Conservation (phyloP, 64 coral and sea anemone genomes). For the Montipora foliosa region DNA sequence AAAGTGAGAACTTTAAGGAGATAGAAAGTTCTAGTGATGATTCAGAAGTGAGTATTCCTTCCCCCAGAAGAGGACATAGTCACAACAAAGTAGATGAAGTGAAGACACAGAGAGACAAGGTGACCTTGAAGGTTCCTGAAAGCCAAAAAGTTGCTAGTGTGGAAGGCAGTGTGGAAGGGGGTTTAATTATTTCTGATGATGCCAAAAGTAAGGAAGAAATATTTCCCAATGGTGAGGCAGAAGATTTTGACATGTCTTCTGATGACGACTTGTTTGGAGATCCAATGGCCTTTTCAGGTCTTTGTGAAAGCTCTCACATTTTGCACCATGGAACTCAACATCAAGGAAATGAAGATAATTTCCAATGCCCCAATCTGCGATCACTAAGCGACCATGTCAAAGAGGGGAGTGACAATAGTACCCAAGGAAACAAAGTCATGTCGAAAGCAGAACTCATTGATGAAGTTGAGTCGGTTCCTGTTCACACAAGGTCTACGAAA, state of each 20-base stretch:
- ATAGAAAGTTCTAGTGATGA: neutral
- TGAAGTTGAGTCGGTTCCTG: neutral
- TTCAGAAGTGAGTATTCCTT: neutral
- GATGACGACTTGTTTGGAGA: conserved; percentile 51
- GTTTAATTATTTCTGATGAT: neutral
- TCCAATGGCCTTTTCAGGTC: neutral
- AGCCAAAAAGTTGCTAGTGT: neutral
- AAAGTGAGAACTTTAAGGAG: neutral
- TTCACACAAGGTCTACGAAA: neutral
- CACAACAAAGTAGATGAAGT: neutral
- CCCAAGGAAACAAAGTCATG: neutral
- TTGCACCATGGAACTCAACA: neutral
- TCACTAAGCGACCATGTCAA: neutral
- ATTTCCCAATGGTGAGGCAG: neutral
- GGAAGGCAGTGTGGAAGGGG: neutral
- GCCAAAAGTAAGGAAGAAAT: too few species aligned
- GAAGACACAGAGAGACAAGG: neutral
- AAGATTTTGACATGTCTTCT: conserved; percentile 22
- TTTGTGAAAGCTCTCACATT: neutral
- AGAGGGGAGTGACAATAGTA: neutral
- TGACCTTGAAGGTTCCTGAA: neutral
- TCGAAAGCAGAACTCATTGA: neutral
- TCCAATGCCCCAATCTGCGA: neutral
- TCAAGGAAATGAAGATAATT: neutral
- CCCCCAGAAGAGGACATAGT: neutral